Base-by-base conservation (phyloP, 2,797 vertebrate species). In the Protosalanx chinensis region DNA sequence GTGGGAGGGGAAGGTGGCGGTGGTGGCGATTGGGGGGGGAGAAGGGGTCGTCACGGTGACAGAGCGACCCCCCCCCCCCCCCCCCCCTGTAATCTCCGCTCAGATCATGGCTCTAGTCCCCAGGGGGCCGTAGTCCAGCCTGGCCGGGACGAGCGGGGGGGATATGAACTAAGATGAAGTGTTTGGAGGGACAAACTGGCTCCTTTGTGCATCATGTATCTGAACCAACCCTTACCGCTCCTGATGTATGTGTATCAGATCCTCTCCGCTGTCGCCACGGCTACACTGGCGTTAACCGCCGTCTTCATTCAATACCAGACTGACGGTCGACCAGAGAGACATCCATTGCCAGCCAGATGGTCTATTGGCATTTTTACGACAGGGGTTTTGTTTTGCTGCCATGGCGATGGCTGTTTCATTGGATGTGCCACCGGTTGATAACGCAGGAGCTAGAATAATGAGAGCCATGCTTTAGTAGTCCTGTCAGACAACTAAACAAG, bases 321-420 rank as follows among this genome's bases (percentile, higher is more conserved):
- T 72, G 80, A 84, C 72, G 75, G 74, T 73, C 37, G 56, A 64
- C 82, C 29, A 16, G 86, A 81, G 81, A 82, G 71, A 79, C 78
- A 90, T 91, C 87, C 73, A 81, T 91, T 75, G 75, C 51, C 18
- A 63, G 35, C 70, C 5, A 13, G 76, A 80, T 78, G 77, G 74
- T 6, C 1, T 91, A 92, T 91, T 90, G 92, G 86, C 91, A 90
- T 87, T 90, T 93, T 92, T 91, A 93, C 77, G 74, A 88, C 82
- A 75, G 71, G 76, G 82, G 87, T 90, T 90, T 88, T 91, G 90
- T 92, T 93, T 91, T 82, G 84, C 87, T 86, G 89, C 80, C 75
- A 57, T 82, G 90, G 85, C 84, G 88, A 90, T 91, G 63, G 73
- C 67, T 81, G 85, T 89, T 82, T 83, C 76, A 76, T 76, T 72